Percentiles rank a stretch among this genome's conserved stretches.
These are phyloP conservation scores for Athene noctua DNA, from an alignment of 2,113 vertebrate species.

Conservation along the genomic window DNA sequence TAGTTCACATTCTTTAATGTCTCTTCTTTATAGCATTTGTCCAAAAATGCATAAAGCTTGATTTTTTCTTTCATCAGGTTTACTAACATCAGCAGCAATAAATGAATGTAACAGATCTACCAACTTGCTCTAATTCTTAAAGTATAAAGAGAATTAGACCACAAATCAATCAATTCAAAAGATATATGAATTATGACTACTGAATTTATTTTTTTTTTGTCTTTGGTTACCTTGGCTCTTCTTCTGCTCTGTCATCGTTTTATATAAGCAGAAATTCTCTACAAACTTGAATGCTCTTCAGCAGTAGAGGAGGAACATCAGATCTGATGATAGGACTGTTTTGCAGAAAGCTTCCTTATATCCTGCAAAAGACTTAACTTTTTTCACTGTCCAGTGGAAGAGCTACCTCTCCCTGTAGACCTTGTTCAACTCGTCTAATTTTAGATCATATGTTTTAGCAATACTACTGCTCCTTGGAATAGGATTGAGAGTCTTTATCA, in stretches of 20 bases:
- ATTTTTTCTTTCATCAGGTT: background rate
- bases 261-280: background rate
- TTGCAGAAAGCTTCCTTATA: background rate
- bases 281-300: background rate
- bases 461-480: background rate
- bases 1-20: background rate
- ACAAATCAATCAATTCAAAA: background rate
- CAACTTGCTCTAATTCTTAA: background rate
- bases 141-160: background rate
- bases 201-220: background rate
- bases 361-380: background rate
- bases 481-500: background rate
- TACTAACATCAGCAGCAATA: background rate
- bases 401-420: background rate
- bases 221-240: background rate
- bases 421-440: background rate
- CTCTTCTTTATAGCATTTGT: background rate
- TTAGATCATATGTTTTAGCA: background rate
- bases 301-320: background rate
- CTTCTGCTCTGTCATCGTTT: background rate
- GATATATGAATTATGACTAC: background rate
- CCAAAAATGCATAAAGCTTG: background rate
- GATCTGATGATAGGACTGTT: background rate
- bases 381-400: background rate
- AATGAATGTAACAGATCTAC: background rate